Evolutionary conservation across 2,113 vertebrate genomes (phyloP), one percentile per base, ranked within the genome.

Genomic region (Chloropsis cyanopogon): DNA sequence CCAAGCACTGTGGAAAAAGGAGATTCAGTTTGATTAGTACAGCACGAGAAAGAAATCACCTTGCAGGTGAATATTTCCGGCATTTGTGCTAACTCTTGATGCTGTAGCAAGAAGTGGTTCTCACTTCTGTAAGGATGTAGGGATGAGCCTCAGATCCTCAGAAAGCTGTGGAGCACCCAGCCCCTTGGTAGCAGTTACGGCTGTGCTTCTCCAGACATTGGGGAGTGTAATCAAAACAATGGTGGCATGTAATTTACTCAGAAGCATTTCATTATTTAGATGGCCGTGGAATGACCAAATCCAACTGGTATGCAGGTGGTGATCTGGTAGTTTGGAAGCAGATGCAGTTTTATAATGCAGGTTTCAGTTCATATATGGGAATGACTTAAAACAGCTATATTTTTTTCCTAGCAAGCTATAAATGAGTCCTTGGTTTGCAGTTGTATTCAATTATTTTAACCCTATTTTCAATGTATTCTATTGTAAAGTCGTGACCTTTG

Each of bases 391-490:
- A 64, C 88, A 95, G 83, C 57, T 85, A 77, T 81, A 69, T 78
- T 93, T 94, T 97, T 95, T 69, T 82, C 89, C 82, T 81, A 93
- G 71, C 64, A 82, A 97, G 89, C 88, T 96, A 88, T 96, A 96
- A 97, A 90, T 96, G 83, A 93, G 92, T 59, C 82, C 78, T 95
- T 95, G 92, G 80, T 93, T 97, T 96, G 91, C 60, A 97, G 73
- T 97, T 93, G 87, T 94, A 85, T 95, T 97, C 92, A 96, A 95
- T 97, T 97, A 94, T 84, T 97, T 94, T 95, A 96, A 95, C 81
- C 63, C 94, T 98, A 96, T 97, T 98, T 97, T 95, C 86, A 97
- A 75, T 96, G 81, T 97, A 91, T 97, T 96, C 82, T 95, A 92
- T 96, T 97, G 91, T 97, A 97, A 98, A 97, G 92, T 80, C 63